These are phyloP conservation scores for Drosophila neotestacea DNA, from an alignment of 2,888 invertebrate species.

Conservation along the genomic window DNA sequence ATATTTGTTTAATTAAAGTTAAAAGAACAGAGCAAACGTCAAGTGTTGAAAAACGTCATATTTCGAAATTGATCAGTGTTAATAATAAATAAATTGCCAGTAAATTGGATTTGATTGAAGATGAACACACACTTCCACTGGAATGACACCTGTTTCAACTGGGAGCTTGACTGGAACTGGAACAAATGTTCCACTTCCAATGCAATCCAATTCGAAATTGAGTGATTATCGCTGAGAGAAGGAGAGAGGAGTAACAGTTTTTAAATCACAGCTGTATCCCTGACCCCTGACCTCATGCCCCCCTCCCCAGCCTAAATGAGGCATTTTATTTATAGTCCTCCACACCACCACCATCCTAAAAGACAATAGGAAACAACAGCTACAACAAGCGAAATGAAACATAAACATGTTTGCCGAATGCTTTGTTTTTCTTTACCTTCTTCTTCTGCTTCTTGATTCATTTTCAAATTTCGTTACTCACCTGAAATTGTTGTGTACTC, in stretches of 20 bases:
- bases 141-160: slow-evolving; percentile 12
- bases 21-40: neutral
- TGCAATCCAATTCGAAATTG: neutral
- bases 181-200: neutral
- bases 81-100: slow-evolving; percentile 1
- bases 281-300: slow-evolving; percentile 8
- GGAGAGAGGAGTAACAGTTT: neutral
- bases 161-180: neutral
- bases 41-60: slow-evolving; percentile 9
- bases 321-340: slow-evolving; percentile 41
- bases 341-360: neutral
- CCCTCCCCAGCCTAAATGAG: neutral
- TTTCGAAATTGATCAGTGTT: slow-evolving; percentile 3
- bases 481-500: slow-evolving; percentile 30
- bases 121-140: neutral
- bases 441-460: neutral
- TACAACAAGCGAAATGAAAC: slow-evolving; percentile 22
- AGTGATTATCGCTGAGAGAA: neutral
- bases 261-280: slow-evolving; percentile 18
- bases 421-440: slow-evolving; percentile 5
- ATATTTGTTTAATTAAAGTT: neutral
- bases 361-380: slow-evolving; percentile 25
- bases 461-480: slow-evolving; percentile 33
- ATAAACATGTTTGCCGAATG: slow-evolving; percentile 41
- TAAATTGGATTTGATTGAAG: slow-evolving; percentile 1